Percentiles rank a stretch among this genome's conserved stretches.
Conservation (phyloP, 2,113 vertebrate genomes). For the Catharus bicknelli region DNA sequence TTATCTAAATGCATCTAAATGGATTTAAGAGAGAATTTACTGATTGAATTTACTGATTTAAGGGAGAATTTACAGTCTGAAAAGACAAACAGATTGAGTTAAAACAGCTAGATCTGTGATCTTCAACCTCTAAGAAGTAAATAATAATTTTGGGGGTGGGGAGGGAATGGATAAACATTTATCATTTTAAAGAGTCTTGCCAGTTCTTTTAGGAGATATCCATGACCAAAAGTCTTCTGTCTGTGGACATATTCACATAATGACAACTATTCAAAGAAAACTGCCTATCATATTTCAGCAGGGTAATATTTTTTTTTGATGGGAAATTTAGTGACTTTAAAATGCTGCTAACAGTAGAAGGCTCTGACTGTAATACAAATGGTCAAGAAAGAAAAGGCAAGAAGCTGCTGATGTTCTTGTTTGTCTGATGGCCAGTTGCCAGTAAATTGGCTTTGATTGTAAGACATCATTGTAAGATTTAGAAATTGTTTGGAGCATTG, state of each 20-base stretch:
- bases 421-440: background rate
- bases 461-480: background rate
- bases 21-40: background rate
- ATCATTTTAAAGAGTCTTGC: background rate
- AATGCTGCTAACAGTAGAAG: background rate
- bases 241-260: constrained; percentile 15
- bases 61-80: background rate
- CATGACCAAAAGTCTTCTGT: background rate
- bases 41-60: background rate
- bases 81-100: background rate
- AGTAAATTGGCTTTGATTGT: background rate
- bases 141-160: background rate
- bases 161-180: background rate
- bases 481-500: background rate
- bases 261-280: background rate
- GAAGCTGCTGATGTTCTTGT: background rate
- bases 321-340: constrained; percentile 36
- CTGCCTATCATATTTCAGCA: background rate
- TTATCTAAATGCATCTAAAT: background rate
- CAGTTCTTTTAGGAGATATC: background rate
- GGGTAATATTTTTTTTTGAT: constrained; percentile 3
- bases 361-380: background rate
- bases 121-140: background rate
- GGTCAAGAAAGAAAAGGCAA: background rate
- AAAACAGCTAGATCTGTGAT: background rate